Percentiles rank a stretch among this genome's conserved stretches.
Evolutionary conservation across 2,888 invertebrate genomes (phyloP).

Genomic region (Pardosa pseudoannulata): DNA sequence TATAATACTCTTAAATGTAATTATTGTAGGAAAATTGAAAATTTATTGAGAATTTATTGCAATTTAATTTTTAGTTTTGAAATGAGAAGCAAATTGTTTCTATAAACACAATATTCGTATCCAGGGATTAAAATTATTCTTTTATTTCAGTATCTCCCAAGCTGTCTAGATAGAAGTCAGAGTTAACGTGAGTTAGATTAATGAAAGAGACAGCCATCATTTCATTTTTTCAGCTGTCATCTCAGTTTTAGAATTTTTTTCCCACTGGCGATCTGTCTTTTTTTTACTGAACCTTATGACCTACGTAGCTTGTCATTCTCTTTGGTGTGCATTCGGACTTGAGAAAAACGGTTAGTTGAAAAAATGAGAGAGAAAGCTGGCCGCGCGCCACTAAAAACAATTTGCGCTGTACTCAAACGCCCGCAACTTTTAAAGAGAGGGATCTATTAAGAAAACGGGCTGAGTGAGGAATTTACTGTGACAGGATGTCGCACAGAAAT

Average conservation of each 20-base stretch:
- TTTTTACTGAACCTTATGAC: neutral
- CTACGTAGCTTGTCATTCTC: neutral
- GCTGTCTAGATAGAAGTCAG: neutral
- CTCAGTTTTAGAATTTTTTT: neutral
- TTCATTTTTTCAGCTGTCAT: neutral
- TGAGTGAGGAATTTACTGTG: conserved; percentile 19
- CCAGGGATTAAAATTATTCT: no score
- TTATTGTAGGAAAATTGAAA: no score
- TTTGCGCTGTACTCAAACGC: neutral
- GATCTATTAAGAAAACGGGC: conserved; percentile 5
- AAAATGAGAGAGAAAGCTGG: conserved; percentile 49
- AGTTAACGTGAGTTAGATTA: neutral
- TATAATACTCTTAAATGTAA: no score
- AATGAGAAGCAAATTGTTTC: no score
- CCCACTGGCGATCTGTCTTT: neutral
- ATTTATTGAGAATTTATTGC: no score
- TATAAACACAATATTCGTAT: no score
- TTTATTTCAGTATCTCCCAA: neutral
- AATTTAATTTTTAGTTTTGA: no score
- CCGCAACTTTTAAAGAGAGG: neutral
- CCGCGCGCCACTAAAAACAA: conserved; percentile 47
- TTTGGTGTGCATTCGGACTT: neutral
- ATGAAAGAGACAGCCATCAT: neutral
- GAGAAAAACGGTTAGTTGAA: conserved; percentile 43
- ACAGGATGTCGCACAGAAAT: neutral